Percentiles rank a stretch among this genome's conserved stretches.
phyloP scores from a whole-genome alignment of 2,797 vertebrate genomes.

The Halcyon badia region DNA sequence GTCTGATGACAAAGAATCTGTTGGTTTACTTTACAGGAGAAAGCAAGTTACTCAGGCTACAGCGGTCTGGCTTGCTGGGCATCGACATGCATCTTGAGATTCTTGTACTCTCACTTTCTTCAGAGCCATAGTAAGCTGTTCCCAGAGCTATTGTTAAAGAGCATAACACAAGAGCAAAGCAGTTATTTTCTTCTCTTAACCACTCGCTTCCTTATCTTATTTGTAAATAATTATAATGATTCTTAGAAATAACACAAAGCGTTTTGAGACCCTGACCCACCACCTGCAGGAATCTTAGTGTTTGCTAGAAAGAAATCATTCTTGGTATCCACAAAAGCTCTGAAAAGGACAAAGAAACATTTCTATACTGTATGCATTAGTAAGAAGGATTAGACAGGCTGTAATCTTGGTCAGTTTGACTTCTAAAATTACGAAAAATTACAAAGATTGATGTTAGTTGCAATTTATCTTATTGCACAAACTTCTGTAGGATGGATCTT shows the following conservation, averaged over 20 bases:
- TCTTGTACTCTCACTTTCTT: neutral
- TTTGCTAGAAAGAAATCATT: neutral
- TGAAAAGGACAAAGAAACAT: neutral
- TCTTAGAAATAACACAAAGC: neutral
- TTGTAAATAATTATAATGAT: neutral
- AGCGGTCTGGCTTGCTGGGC: neutral
- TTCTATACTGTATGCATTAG: neutral
- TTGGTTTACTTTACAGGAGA: neutral
- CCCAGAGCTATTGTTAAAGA: neutral
- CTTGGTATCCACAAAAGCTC: neutral
- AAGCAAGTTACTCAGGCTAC: neutral
- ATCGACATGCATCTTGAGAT: rapidly evolving
- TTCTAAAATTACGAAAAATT: slow-evolving; percentile 43
- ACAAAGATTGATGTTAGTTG: slow-evolving; percentile 20
- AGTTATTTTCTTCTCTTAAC: neutral
- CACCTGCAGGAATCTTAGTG: neutral
- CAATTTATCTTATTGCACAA: slow-evolving; percentile 60
- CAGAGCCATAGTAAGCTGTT: neutral
- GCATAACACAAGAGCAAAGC: neutral
- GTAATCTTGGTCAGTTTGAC: slow-evolving; percentile 52
- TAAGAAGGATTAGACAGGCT: slow-evolving; percentile 32
- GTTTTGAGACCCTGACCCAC: neutral
- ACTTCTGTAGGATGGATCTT: neutral
- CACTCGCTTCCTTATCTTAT: neutral
- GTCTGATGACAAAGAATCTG: neutral